Percentiles rank a stretch among this genome's conserved stretches.
Evolutionary conservation across 2,797 vertebrate species (phyloP).

Genomic region (Acrossocheilus fasciatus): DNA sequence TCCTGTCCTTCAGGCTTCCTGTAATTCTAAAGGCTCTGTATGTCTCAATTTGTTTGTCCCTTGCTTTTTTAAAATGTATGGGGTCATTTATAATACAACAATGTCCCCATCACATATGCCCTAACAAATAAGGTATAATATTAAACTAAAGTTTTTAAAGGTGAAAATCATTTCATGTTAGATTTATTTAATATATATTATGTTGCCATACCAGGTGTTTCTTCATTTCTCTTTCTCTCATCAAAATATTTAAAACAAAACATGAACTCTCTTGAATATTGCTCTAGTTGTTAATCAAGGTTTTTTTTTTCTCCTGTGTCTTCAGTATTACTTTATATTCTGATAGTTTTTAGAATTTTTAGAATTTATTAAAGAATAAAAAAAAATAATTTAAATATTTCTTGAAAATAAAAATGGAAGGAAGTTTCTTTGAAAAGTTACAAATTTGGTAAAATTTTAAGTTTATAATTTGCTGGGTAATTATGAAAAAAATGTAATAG

Average conservation of each 20-base stretch:
- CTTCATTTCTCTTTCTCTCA: background rate
- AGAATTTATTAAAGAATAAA: too few species aligned
- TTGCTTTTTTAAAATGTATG: background rate
- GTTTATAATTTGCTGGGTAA: background rate
- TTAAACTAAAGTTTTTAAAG: background rate
- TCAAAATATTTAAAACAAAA: background rate
- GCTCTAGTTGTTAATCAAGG: background rate
- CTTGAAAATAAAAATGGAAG: background rate
- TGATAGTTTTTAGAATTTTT: too few species aligned
- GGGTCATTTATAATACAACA: background rate
- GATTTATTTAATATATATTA: background rate
- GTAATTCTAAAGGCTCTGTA: background rate
- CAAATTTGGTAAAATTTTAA: too few species aligned
- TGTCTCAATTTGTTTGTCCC: background rate
- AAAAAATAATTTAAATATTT: background rate
- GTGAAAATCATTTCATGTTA: too few species aligned
- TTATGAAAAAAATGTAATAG: background rate
- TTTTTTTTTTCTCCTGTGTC: background rate
- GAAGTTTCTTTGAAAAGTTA: background rate
- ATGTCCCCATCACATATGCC: background rate
- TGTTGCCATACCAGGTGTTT: background rate
- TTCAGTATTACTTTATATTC: too few species aligned
- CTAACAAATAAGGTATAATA: background rate
- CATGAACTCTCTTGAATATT: background rate
- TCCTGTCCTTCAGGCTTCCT: background rate